Percentiles rank a stretch among this genome's conserved stretches.
Conservation (phyloP, 2,888 invertebrate genomes). For the Cataglyphis altisquamis region DNA sequence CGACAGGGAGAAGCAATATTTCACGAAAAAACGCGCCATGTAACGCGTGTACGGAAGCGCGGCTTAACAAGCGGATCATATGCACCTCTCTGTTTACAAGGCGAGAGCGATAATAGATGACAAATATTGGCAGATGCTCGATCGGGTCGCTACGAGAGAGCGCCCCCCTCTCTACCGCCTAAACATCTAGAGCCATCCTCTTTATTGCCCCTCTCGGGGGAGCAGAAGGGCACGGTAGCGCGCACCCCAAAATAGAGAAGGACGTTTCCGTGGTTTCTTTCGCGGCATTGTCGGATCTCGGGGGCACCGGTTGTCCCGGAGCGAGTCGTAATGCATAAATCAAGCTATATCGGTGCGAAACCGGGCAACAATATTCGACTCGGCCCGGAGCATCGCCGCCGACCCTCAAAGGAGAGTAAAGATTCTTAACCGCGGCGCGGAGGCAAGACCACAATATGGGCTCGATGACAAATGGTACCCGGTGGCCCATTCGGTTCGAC, state of each 20-base stretch:
- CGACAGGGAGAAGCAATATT: constrained; percentile 11
- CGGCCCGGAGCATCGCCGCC: constrained; percentile 46
- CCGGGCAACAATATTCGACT: constrained; percentile 82
- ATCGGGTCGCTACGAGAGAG: constrained; percentile 56
- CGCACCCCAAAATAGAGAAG: constrained; percentile 77
- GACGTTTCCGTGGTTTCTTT: constrained; percentile 77
- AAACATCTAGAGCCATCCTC: constrained; percentile 51
- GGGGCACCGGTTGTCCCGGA: constrained; percentile 44
- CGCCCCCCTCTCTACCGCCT: constrained; percentile 38
- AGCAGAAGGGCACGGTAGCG: constrained; percentile 49
- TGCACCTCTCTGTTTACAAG: constrained; percentile 81
- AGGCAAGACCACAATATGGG: constrained; percentile 85
- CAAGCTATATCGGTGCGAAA: constrained; percentile 78
- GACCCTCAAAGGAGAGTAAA: constrained; percentile 46
- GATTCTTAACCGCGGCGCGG: constrained; percentile 74
- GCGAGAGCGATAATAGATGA: constrained; percentile 84
- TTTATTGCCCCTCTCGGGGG: constrained; percentile 63
- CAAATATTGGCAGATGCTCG: constrained; percentile 86
- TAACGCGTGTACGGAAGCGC: constrained; percentile 59
- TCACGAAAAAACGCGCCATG: neutral
- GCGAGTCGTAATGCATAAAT: constrained; percentile 84
- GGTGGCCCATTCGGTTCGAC: constrained; percentile 50
- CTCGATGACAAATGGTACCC: constrained; percentile 84
- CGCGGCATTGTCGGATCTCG: constrained; percentile 75
- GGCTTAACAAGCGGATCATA: constrained; percentile 80